Evolutionary conservation across 2,797 vertebrate species (phyloP).

Genomic region (Hyperoplus immaculatus): DNA sequence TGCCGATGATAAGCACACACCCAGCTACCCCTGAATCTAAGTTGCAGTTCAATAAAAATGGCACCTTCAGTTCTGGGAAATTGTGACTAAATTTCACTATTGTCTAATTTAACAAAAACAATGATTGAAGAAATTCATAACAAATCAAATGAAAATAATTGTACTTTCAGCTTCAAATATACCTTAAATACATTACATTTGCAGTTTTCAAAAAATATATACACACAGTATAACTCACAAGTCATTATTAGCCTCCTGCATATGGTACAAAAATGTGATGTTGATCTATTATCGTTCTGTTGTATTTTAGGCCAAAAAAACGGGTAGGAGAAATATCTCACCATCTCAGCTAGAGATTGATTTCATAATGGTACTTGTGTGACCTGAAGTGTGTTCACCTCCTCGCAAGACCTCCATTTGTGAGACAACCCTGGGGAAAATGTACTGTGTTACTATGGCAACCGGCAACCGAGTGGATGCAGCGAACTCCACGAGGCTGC

Average conservation of each 20-base stretch:
- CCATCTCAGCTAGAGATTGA: conserved; percentile 10
- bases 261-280: neutral
- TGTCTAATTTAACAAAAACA: too few relatives aligned
- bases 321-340: neutral
- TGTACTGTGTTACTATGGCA: conserved; percentile 70
- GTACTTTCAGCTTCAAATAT: neutral
- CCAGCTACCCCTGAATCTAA: too few relatives aligned
- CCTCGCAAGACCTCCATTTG: conserved; percentile 36
- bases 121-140: neutral
- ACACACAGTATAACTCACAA: neutral
- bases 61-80: too few relatives aligned
- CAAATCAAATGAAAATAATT: neutral
- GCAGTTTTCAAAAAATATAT: too few relatives aligned
- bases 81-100: too few relatives aligned
- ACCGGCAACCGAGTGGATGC: conserved; percentile 61
- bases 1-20: too few relatives aligned
- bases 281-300: neutral
- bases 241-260: neutral
- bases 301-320: neutral
- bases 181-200: too few relatives aligned
- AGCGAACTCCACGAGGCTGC: conserved; percentile 61
- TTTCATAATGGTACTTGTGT: conserved; percentile 45
- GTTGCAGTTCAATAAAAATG: too few relatives aligned
- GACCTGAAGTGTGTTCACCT: conserved; percentile 48
- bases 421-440: conserved; percentile 47